Evolutionary conservation across 2,113 vertebrate species (phyloP).

Genomic region (Phocoena sinus): DNA sequence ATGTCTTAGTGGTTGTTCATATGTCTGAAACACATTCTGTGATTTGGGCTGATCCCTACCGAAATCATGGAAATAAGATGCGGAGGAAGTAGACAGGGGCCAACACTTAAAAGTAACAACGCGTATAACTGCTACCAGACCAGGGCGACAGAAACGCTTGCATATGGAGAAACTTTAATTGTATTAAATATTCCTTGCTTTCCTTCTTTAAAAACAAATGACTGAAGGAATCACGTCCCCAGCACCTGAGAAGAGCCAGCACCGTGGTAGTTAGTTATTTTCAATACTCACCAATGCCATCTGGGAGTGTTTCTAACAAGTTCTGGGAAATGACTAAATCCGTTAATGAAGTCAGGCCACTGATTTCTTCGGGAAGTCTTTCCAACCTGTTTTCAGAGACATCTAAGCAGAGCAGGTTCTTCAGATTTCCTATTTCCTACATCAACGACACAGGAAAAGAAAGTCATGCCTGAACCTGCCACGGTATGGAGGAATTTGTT

Average conservation of each 20-base stretch:
- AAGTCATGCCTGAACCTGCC: slow-evolving; percentile 52
- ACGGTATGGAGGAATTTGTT: slow-evolving; percentile 30
- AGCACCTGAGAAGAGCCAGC: background rate
- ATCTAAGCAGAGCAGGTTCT: slow-evolving; percentile 95
- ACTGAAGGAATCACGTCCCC: background rate
- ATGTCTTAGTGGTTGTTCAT: background rate
- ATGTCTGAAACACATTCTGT: background rate
- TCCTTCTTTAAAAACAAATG: background rate
- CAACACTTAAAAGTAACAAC: background rate
- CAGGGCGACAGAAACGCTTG: background rate
- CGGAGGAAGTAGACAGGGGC: background rate
- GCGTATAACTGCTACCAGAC: background rate
- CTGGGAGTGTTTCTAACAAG: slow-evolving; percentile 90
- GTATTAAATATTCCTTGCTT: background rate
- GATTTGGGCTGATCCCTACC: background rate
- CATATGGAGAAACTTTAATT: background rate
- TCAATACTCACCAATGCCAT: slow-evolving; percentile 89
- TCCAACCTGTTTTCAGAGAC: slow-evolving; percentile 98
- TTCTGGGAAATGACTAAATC: slow-evolving; percentile 98
- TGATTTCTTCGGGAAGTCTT: slow-evolving; percentile 93
- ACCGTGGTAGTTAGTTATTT: background rate
- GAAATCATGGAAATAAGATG: background rate
- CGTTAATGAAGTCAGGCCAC: slow-evolving; percentile 87
- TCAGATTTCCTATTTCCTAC: slow-evolving; percentile 94
- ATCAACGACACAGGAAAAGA: slow-evolving; percentile 36